Base-by-base conservation (phyloP, 2,888 invertebrate genomes). In the Cacoxenus indagator region DNA sequence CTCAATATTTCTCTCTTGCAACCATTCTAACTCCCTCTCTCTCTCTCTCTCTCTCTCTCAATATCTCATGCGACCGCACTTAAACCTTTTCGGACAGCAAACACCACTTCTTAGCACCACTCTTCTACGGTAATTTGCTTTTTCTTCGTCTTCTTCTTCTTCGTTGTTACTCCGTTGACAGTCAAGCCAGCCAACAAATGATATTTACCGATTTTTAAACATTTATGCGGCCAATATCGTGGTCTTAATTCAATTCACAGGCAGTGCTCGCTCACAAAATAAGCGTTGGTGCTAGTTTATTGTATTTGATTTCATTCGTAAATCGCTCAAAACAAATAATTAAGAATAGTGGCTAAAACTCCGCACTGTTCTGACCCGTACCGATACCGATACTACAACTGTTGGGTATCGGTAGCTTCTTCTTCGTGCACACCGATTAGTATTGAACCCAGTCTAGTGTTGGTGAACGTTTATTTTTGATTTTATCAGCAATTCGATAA, bases 241-340 rank as follows among this genome's bases (percentile, higher is more conserved):
- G n/a, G 9, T 27, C n/a, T 57, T 5, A 57, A 27, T 57, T 57
- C 17, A 29, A 57, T 57, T 27, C 57, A 57, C 57, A 57, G 4
- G 29, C 57, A 19, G 2, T 17, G 24, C 5, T 57, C n/a, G 29
- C 57, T 29, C 27, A n/a, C 29, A 57, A 1, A 29, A 29, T 3
- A n/a, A 9, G 17, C 17, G 14, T 6, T 57, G 14, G 29, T 11
- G 6, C 19, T 29, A 57, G 27, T 57, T 57, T 29, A 14, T 57
- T 27, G 27, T 17, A 57, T 24, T 57, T 57, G 29, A 24, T 26
- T 54, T 5, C 8, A 11, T 24, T 22, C 24, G 54, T 24, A 57
- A 57, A 57, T 29, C 57, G 57, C 29, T 29, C 17, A 57, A 57
- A 57, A 11, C n/a, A 57, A 57, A 29, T 29, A 57, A 27, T 57